Evolutionary conservation across 2,797 vertebrate species (phyloP).

Genomic region (Lepilemur ruficaudatus): DNA sequence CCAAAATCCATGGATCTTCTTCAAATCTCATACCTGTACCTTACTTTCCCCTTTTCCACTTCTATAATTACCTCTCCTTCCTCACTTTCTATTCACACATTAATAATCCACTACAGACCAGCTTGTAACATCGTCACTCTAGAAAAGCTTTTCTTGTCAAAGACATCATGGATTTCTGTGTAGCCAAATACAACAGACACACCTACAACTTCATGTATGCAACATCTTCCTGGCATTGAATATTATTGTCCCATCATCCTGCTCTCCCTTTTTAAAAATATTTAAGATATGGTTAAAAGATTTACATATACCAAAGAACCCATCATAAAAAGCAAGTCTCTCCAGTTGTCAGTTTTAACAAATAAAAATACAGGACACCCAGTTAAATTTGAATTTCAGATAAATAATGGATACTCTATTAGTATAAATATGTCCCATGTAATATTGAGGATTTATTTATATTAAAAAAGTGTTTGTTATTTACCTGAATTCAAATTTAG

Average conservation of each 20-base stretch:
- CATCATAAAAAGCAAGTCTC: background rate
- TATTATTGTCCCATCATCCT: background rate
- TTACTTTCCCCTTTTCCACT: background rate
- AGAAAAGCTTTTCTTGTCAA: background rate
- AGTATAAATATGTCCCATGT: background rate
- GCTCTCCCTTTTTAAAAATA: background rate
- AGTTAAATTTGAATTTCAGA: conserved; percentile 11
- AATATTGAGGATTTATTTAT: background rate
- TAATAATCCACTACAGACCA: background rate
- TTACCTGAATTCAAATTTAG: background rate
- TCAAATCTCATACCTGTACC: background rate
- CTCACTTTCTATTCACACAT: background rate
- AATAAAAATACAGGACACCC: background rate
- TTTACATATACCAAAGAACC: background rate
- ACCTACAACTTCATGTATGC: background rate
- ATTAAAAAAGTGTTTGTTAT: background rate
- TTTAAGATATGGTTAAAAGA: background rate
- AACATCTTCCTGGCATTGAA: background rate
- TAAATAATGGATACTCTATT: background rate
- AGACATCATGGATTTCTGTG: background rate
- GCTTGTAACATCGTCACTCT: background rate
- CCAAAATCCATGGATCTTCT: background rate
- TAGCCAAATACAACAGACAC: background rate
- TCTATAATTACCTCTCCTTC: background rate
- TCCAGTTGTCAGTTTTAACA: background rate